These are phyloP conservation scores for Hyaena hyaena DNA, from an alignment of 2,113 vertebrate species.

Conservation along the genomic window DNA sequence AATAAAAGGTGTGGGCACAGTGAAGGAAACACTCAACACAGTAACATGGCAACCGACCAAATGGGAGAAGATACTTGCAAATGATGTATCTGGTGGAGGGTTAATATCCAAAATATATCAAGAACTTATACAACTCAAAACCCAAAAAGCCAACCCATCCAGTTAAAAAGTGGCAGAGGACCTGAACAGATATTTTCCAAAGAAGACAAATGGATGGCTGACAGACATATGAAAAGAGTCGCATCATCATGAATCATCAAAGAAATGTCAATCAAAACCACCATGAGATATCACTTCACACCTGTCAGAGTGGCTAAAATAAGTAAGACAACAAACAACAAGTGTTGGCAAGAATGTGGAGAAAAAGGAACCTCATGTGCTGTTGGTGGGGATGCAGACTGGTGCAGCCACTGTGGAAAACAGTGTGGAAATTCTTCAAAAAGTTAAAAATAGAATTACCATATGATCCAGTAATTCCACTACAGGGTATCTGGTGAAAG, in stretches of 20 bases:
- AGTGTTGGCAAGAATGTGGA: background rate
- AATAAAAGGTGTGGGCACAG: background rate
- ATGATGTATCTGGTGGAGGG: background rate
- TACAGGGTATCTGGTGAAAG: background rate
- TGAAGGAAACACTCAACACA: background rate
- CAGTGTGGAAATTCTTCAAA: background rate
- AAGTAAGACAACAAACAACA: background rate
- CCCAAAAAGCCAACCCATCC: background rate
- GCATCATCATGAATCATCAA: background rate
- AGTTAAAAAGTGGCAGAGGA: background rate
- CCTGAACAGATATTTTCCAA: background rate
- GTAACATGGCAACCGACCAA: background rate
- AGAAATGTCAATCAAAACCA: background rate
- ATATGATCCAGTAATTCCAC: background rate
- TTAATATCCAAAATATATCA: background rate
- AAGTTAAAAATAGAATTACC: background rate
- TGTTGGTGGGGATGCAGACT: background rate
- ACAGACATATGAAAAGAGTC: background rate
- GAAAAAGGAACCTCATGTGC: background rate
- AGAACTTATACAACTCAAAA: background rate
- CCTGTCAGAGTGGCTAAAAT: background rate
- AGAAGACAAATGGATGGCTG: background rate
- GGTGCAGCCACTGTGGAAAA: background rate
- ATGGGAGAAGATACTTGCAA: background rate
- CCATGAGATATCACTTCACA: background rate